Evolutionary conservation across 2,888 invertebrate species (phyloP).

Genomic region (Parthenolecanium corni): DNA sequence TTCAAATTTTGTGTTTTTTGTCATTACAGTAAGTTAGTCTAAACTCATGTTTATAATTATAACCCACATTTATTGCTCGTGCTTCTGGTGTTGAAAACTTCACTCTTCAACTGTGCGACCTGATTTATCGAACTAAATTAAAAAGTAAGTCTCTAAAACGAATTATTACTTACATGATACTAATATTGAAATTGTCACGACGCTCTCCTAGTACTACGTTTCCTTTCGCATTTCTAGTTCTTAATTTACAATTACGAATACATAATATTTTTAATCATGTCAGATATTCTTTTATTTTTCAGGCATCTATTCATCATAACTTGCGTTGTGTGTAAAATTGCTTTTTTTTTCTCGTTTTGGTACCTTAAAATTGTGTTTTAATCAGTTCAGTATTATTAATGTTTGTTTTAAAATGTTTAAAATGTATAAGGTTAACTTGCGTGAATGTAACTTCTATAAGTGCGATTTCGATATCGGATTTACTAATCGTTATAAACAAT

Average conservation of each 20-base stretch:
- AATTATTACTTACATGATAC: not conserved
- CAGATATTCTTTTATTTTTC: constrained; percentile 25
- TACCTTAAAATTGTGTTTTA: constrained; percentile 14
- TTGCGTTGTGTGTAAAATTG: constrained; percentile 21
- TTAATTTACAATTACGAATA: not conserved
- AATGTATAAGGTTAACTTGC: constrained; percentile 16
- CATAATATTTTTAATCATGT: constrained; percentile 22
- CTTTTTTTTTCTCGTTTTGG: constrained; percentile 16
- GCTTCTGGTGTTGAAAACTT: no score
- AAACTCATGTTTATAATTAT: no score
- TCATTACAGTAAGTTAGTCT: no score
- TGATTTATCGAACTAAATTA: no score
- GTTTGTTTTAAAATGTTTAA: constrained; percentile 22
- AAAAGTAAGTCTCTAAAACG: not conserved
- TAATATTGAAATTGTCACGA: not conserved
- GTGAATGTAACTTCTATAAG: constrained; percentile 10
- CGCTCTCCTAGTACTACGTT: not conserved
- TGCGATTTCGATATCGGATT: constrained; percentile 20
- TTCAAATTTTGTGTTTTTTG: no score
- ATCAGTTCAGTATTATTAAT: constrained; percentile 15
- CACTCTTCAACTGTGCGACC: no score
- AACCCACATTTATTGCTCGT: no score
- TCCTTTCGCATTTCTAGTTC: not conserved
- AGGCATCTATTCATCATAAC: constrained; percentile 26
- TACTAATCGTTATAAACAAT: constrained; percentile 15